A percentile compares a stretch with the other conserved stretches of the same genome.
These are phyloP conservation scores for Neosilurus mollespiculum DNA, from an alignment of 2,797 vertebrate genomes.

Conservation along the genomic window DNA sequence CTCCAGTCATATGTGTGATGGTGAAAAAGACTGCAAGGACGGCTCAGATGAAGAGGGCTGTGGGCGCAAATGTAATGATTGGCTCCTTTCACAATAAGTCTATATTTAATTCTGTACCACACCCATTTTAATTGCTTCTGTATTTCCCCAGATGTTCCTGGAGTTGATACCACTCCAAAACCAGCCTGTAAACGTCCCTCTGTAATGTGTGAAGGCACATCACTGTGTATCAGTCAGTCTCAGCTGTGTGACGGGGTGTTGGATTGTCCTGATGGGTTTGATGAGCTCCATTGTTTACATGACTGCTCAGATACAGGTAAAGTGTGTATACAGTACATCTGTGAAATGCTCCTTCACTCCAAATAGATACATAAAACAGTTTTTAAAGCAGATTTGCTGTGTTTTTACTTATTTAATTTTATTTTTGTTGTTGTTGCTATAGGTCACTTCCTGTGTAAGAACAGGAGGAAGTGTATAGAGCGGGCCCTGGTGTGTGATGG, in stretches of 20 bases:
- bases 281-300: constrained; percentile 73
- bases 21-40: constrained; percentile 82
- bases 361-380: no score
- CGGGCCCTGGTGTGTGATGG: constrained; percentile 68
- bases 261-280: constrained; percentile 78
- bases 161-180: constrained; percentile 37
- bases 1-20: constrained; percentile 80
- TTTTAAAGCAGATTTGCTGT: no score
- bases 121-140: background rate
- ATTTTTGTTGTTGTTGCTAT: background rate
- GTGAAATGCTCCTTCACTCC: background rate
- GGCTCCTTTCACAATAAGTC: constrained; percentile 60
- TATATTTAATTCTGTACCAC: background rate
- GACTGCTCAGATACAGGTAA: constrained; percentile 63
- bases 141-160: constrained; percentile 13
- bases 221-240: constrained; percentile 65
- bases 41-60: constrained; percentile 72
- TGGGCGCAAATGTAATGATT: background rate
- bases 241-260: constrained; percentile 73
- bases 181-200: constrained; percentile 66
- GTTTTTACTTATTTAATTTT: background rate
- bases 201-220: constrained; percentile 70
- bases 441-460: constrained; percentile 73
- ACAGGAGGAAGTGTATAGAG: constrained; percentile 65
- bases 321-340: background rate